Evolutionary conservation across 92 coral and sea anemone species (phyloP).

Genomic region (Desmophyllum pertusum): DNA sequence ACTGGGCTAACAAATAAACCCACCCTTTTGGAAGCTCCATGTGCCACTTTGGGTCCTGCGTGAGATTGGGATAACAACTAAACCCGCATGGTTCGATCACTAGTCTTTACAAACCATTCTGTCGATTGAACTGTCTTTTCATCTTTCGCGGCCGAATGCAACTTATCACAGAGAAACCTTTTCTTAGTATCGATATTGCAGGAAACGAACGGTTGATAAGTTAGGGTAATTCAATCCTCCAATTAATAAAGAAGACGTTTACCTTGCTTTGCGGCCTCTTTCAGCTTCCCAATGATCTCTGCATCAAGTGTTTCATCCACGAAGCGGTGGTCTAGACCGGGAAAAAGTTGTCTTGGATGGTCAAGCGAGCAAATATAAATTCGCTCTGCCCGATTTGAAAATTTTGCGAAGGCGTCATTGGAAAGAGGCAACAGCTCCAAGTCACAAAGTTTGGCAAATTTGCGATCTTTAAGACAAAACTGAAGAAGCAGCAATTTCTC

Average conservation of each 20-base stretch:
- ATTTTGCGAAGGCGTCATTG: conserved; percentile 51
- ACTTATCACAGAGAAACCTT: too few relatives aligned
- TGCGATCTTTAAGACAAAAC: conserved; percentile 63
- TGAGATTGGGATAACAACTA: too few relatives aligned
- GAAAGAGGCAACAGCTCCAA: conserved; percentile 77
- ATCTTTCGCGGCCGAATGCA: too few relatives aligned
- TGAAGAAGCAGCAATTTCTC: conserved; percentile 67
- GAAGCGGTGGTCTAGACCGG: conserved; percentile 68
- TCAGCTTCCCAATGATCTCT: conserved; percentile 36
- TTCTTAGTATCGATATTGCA: not conserved
- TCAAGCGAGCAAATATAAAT: conserved; percentile 62
- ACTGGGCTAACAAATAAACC: too few relatives aligned
- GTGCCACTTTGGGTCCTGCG: too few relatives aligned
- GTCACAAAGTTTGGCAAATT: conserved; percentile 48
- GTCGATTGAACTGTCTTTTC: too few relatives aligned
- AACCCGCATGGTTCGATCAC: too few relatives aligned
- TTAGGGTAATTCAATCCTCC: not conserved
- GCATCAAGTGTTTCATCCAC: conserved; percentile 48
- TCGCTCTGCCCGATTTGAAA: conserved; percentile 12
- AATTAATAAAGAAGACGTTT: not conserved
- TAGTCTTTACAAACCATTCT: too few relatives aligned
- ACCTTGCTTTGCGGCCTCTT: conserved; percentile 47
- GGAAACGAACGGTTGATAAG: not conserved
- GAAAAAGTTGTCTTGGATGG: conserved; percentile 75
- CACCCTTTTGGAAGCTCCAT: too few relatives aligned